These are phyloP conservation scores for Loripinus fragilis DNA, from an alignment of 2,888 invertebrate species.

Conservation along the genomic window DNA sequence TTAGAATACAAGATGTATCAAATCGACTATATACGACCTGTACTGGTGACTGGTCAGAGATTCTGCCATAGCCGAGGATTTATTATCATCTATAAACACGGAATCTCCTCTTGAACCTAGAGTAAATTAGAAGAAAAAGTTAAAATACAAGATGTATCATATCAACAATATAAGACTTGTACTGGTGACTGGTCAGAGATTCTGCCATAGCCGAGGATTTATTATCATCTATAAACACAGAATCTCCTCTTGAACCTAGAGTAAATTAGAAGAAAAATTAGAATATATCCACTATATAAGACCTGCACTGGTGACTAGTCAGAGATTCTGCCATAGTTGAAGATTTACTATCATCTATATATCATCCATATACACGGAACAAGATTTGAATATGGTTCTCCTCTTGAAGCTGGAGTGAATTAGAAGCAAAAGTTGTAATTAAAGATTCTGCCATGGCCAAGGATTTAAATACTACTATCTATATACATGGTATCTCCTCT, in stretches of 20 bases:
- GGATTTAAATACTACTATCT: slow-evolving; percentile 83
- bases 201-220: slow-evolving; percentile 91
- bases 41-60: slow-evolving; percentile 88
- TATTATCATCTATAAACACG: slow-evolving; percentile 69
- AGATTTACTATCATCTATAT: slow-evolving; percentile 83
- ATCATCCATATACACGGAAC: slow-evolving; percentile 70
- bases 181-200: slow-evolving; percentile 87
- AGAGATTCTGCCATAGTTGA: slow-evolving; percentile 93
- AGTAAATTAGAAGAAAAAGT: too few species aligned
- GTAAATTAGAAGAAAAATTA: too few species aligned
- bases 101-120: slow-evolving; percentile 76
- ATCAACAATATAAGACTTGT: slow-evolving; percentile 92
- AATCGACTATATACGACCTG: slow-evolving; percentile 91
- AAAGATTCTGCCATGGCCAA: slow-evolving; percentile 93
- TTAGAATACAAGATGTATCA: too few species aligned
- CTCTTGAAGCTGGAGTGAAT: too few species aligned
- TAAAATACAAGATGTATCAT: too few species aligned
- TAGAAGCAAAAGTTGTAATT: too few species aligned
- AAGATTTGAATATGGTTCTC: too few species aligned
- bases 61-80: slow-evolving; percentile 91
- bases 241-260: slow-evolving; percentile 76
- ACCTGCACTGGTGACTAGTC: slow-evolving; percentile 87
- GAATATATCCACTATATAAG: too few species aligned
- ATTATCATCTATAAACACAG: slow-evolving; percentile 65
- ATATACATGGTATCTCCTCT: slow-evolving; percentile 74